phyloP scores from a whole-genome alignment of 2,113 vertebrate species.

The Alosa alosa region DNA sequence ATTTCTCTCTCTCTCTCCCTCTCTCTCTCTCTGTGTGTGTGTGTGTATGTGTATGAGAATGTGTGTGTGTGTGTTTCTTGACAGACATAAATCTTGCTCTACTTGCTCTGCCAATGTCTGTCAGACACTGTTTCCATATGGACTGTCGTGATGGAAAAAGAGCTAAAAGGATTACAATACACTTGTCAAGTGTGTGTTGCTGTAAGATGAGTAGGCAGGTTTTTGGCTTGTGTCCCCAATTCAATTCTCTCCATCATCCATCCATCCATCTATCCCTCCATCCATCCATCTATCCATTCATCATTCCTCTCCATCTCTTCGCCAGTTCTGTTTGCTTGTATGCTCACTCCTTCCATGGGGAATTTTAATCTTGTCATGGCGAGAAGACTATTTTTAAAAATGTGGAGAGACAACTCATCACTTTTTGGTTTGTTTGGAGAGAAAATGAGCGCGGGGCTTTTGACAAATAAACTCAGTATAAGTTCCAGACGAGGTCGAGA shows the following conservation, averaged over 20 bases:
- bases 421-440: constrained; percentile 33
- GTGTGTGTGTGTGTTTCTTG: no score
- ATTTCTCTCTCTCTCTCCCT: not conserved
- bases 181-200: constrained; percentile 19
- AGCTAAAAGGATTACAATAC: not conserved
- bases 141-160: no score
- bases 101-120: no score
- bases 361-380: constrained; percentile 33
- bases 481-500: not conserved
- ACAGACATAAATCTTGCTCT: no score
- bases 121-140: no score
- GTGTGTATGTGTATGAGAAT: not conserved
- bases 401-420: constrained; percentile 27
- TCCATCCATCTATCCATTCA: no score
- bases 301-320: not conserved
- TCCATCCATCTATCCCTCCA: no score
- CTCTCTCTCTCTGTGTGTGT: not conserved
- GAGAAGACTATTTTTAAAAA: constrained; percentile 31
- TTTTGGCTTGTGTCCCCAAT: not conserved
- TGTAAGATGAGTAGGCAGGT: constrained; percentile 25
- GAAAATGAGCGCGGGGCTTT: constrained; percentile 28
- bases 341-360: constrained; percentile 4
- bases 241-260: not conserved
- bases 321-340: constrained; percentile 24
- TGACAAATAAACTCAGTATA: constrained; percentile 36